These are phyloP conservation scores for Diploptera punctata DNA, from an alignment of 2,888 invertebrate species.

Conservation along the genomic window DNA sequence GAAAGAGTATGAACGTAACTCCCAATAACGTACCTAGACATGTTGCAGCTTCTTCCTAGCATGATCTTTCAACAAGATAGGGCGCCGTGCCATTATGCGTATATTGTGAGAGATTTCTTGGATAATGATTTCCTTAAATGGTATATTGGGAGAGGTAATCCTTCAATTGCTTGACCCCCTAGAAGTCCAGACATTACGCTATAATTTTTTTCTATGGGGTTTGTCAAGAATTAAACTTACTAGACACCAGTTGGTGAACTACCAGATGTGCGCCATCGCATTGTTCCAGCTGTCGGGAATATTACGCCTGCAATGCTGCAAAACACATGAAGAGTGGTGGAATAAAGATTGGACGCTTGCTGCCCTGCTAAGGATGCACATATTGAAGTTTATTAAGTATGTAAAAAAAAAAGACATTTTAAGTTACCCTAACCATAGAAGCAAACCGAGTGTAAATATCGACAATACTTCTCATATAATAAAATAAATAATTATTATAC, in stretches of 20 bases:
- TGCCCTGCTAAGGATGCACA: not conserved
- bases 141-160: not conserved
- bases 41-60: no score
- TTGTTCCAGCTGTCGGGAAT: not conserved
- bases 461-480: not conserved
- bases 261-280: constrained; percentile 4
- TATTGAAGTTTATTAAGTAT: no score
- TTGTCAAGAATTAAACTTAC: not conserved
- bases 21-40: no score
- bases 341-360: not conserved
- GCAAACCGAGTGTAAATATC: not conserved
- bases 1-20: no score
- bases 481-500: no score
- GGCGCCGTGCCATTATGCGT: not conserved
- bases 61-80: not conserved
- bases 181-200: not conserved
- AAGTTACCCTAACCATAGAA: not conserved
- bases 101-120: not conserved
- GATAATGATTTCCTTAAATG: not conserved
- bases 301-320: not conserved
- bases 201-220: not conserved
- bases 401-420: not conserved
- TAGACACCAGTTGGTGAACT: constrained; percentile 18
- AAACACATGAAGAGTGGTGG: not conserved
- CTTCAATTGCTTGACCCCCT: not conserved